A percentile compares a stretch with the other conserved stretches of the same genome.
phyloP scores from a whole-genome alignment of 2,797 vertebrate species.

The Melanogrammus aeglefinus region DNA sequence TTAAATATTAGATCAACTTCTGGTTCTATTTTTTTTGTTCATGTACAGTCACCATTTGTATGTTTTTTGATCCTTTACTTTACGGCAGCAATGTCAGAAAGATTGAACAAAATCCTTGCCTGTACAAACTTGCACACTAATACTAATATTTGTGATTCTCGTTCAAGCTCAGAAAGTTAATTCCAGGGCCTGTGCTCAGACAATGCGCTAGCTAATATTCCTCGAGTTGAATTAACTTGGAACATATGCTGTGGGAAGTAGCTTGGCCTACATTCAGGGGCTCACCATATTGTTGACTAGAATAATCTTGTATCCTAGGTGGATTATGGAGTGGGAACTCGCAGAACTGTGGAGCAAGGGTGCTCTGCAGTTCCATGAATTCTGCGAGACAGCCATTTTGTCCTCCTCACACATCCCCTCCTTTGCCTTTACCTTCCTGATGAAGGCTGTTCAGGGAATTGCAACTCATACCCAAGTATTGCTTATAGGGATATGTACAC shows the following conservation, averaged over 20 bases:
- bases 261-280: constrained; percentile 58
- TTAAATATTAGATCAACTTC: neutral
- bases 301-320: constrained; percentile 60
- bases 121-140: neutral
- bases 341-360: neutral
- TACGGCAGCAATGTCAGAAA: neutral
- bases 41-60: neutral
- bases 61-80: neutral
- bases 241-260: constrained; percentile 15
- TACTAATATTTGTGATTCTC: neutral
- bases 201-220: neutral
- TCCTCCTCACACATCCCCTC: constrained; percentile 33
- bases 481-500: constrained; percentile 46
- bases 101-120: neutral
- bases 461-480: constrained; percentile 59
- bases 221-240: constrained; percentile 1
- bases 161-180: neutral
- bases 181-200: constrained; percentile 21
- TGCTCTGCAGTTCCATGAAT: constrained; percentile 17
- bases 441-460: constrained; percentile 58
- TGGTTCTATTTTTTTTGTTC: neutral
- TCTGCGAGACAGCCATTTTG: constrained; percentile 33
- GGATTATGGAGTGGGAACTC: constrained; percentile 50
- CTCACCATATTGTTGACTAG: constrained; percentile 52
- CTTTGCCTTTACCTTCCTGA: constrained; percentile 56